phyloP scores from a whole-genome alignment of 2,888 invertebrate genomes.

The Xylophagus ater region DNA sequence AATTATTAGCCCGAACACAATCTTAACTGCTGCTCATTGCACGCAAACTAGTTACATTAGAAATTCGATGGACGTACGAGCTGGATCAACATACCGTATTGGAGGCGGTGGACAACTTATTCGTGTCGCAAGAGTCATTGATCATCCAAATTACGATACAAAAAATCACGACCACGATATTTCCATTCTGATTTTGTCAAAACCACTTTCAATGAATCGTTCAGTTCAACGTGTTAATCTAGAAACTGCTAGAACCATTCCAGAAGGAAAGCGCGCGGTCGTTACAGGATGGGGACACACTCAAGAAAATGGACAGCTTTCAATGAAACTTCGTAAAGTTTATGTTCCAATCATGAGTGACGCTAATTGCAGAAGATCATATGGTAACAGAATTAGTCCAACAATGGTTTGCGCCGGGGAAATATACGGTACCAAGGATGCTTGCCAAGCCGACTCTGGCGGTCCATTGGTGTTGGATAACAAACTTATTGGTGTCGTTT shows the following conservation, averaged over 20 bases:
- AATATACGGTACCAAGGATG: constrained; percentile 33
- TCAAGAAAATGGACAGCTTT: constrained; percentile 30
- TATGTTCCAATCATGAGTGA: constrained; percentile 34
- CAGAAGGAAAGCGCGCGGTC: constrained; percentile 31
- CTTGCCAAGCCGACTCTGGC: constrained; percentile 34
- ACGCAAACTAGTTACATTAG: no score
- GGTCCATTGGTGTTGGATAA: constrained; percentile 33
- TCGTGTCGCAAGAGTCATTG: no score
- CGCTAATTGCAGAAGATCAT: constrained; percentile 30
- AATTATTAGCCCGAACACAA: no score
- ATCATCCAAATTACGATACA: no score
- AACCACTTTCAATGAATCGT: no score
- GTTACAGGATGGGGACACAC: constrained; percentile 35
- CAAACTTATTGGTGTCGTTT: constrained; percentile 34
- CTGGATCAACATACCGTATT: no score
- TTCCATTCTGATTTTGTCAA: constrained; percentile 24
- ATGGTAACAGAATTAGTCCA: constrained; percentile 35
- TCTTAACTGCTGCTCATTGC: no score
- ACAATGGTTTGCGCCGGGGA: constrained; percentile 39
- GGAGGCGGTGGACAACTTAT: no score
- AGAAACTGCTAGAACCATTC: no score
- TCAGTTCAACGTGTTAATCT: no score
- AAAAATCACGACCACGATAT: no score
- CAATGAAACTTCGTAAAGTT: constrained; percentile 32
- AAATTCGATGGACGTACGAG: no score